phyloP scores from a whole-genome alignment of 2,888 invertebrate genomes.

The Imbricaverruca yamaguchii region DNA sequence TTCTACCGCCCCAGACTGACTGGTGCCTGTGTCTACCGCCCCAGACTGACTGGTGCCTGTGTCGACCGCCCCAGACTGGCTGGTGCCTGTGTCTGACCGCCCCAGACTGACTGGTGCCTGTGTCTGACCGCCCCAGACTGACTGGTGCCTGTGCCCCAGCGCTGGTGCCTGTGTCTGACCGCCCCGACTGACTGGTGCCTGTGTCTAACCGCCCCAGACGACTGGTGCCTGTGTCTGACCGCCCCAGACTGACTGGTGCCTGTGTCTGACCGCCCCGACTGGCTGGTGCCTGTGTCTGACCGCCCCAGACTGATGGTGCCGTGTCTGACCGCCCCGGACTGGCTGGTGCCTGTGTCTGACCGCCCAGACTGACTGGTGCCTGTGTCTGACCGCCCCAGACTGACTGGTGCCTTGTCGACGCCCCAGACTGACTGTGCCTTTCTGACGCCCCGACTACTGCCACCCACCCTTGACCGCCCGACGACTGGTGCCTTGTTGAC shows the following conservation, averaged over 20 bases:
- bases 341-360: constrained; percentile 52
- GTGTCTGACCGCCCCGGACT: constrained; percentile 42
- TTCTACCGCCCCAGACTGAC: no score
- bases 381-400: constrained; percentile 42
- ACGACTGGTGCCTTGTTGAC: not conserved
- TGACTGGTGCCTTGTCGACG: constrained; percentile 52
- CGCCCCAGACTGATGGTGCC: no score
- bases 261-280: constrained; percentile 42
- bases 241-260: constrained; percentile 52
- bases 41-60: constrained; percentile 53
- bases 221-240: not conserved
- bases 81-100: not conserved
- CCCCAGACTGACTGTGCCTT: no score
- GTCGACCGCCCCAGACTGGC: no score
- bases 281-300: constrained; percentile 52
- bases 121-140: constrained; percentile 45
- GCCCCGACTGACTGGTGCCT: constrained; percentile 50
- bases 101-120: constrained; percentile 52
- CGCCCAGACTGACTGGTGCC: no score
- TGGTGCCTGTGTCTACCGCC: not conserved
- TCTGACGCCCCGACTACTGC: no score
- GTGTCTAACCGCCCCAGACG: no score
- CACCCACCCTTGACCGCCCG: not conserved
- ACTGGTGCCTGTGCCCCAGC: constrained; percentile 52
- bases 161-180: not conserved